These are phyloP conservation scores for Drosophila parvula DNA, from an alignment of 1,140 invertebrate genomes.

Conservation along the genomic window DNA sequence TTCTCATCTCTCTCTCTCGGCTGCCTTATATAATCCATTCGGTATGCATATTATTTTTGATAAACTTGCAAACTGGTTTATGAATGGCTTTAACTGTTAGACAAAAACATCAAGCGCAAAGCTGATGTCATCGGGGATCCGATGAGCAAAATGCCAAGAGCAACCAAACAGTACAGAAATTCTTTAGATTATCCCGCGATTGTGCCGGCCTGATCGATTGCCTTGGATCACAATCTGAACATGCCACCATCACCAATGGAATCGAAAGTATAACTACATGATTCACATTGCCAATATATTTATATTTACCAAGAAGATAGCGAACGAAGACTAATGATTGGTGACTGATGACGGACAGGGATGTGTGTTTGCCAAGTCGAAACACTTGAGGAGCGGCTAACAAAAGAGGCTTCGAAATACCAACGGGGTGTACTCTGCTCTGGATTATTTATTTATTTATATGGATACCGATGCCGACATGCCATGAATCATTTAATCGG, in stretches of 20 bases:
- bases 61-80: slow-evolving; percentile 57
- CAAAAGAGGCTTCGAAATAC: not conserved
- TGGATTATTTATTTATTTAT: slow-evolving; percentile 47
- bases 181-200: slow-evolving; percentile 28
- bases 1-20: slow-evolving; percentile 24
- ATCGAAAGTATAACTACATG: slow-evolving; percentile 48
- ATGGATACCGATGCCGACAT: slow-evolving; percentile 3
- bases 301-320: slow-evolving; percentile 31
- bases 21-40: slow-evolving; percentile 28
- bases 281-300: slow-evolving; percentile 35
- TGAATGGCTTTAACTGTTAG: slow-evolving; percentile 67
- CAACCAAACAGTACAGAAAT: slow-evolving; percentile 9
- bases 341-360: slow-evolving; percentile 7
- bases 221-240: slow-evolving; percentile 33
- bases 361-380: slow-evolving; percentile 25
- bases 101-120: not conserved
- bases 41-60: slow-evolving; percentile 60
- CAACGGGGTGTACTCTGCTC: slow-evolving; percentile 7
- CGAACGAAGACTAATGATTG: slow-evolving; percentile 11
- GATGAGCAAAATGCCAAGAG: slow-evolving; percentile 42
- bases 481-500: slow-evolving; percentile 42
- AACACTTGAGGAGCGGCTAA: slow-evolving; percentile 41
- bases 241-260: not conserved
- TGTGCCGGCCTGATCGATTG: slow-evolving; percentile 32
- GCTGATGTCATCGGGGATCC: slow-evolving; percentile 46